phyloP scores from a whole-genome alignment of 2,113 vertebrate genomes.

The Colinus virginianus region DNA sequence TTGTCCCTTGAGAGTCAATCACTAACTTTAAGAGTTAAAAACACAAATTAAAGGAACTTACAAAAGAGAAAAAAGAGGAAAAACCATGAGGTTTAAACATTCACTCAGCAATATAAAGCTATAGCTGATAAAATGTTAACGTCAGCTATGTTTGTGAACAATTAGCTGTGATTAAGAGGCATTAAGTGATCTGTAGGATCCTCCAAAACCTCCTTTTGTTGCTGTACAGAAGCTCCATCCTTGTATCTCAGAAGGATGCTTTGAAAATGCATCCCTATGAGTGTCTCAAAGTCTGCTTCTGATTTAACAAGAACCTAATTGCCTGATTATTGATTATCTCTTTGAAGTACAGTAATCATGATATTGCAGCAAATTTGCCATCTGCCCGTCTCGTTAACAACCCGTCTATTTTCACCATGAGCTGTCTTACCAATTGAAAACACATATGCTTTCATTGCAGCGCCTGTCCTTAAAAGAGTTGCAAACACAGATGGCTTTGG shows the following conservation, averaged over 20 bases:
- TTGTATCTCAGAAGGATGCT: no score
- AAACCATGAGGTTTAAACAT: background rate
- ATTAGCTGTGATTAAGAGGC: slow-evolving; percentile 1
- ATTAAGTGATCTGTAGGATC: background rate
- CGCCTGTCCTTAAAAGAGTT: background rate
- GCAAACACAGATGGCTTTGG: slow-evolving; percentile 48
- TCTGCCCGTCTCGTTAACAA: slow-evolving; percentile 41
- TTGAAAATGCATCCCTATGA: no score
- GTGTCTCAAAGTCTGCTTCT: background rate
- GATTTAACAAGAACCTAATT: slow-evolving; percentile 22
- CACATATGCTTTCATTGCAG: slow-evolving; percentile 36
- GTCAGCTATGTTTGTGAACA: background rate
- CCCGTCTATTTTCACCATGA: slow-evolving; percentile 36
- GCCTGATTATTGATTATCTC: slow-evolving; percentile 61
- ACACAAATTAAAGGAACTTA: background rate
- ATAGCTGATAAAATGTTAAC: background rate
- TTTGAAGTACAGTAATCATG: slow-evolving; percentile 37
- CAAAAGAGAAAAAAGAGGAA: background rate
- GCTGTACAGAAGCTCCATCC: background rate
- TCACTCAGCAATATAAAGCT: background rate
- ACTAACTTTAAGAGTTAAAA: background rate
- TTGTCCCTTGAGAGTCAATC: background rate
- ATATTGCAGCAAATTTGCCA: slow-evolving; percentile 30
- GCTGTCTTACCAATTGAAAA: slow-evolving; percentile 39
- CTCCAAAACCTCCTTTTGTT: background rate